These are phyloP conservation scores for Psilanteris sp. DNA, from an alignment of 1,140 invertebrate species.

Conservation along the genomic window DNA sequence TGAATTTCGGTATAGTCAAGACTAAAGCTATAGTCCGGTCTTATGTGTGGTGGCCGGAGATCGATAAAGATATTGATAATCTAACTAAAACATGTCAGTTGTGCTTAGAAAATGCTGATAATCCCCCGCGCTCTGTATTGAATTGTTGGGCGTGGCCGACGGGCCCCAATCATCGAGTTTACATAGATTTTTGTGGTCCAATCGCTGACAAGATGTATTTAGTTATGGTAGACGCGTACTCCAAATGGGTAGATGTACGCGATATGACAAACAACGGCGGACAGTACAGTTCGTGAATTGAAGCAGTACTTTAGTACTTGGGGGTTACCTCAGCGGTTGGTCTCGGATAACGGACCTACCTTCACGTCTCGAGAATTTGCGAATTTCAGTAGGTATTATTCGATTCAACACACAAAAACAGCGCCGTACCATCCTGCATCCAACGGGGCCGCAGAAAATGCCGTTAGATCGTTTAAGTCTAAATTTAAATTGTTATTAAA, in stretches of 20 bases:
- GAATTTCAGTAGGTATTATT: conserved; percentile 4
- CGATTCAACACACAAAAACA: conserved; percentile 4
- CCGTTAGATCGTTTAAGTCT: conserved; percentile 25
- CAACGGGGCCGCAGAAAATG: too few relatives aligned
- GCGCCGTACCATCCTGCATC: conserved; percentile 7
- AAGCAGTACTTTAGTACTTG: conserved; percentile 8
- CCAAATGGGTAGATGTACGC: conserved; percentile 51
- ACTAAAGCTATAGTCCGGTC: conserved; percentile 75
- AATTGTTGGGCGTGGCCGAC: conserved; percentile 63
- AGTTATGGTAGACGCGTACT: too few relatives aligned
- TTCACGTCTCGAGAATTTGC: conserved; percentile 9
- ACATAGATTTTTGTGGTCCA: conserved; percentile 68
- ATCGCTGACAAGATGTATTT: conserved; percentile 62
- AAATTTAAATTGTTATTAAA: conserved; percentile 69
- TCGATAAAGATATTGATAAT: conserved; percentile 52
- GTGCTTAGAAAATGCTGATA: conserved; percentile 57
- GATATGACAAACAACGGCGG: conserved; percentile 37
- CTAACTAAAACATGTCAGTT: conserved; percentile 40
- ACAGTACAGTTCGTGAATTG: not conserved
- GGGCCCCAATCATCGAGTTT: conserved; percentile 61
- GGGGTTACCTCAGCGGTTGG: conserved; percentile 3
- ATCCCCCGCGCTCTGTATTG: conserved; percentile 55
- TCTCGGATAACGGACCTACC: conserved; percentile 17
- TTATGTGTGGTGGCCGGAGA: conserved; percentile 59
- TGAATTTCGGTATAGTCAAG: conserved; percentile 78